A percentile compares a stretch with the other conserved stretches of the same genome.
These are phyloP conservation scores for Pemphredon lugubris DNA, from an alignment of 2,888 invertebrate genomes.

Conservation along the genomic window DNA sequence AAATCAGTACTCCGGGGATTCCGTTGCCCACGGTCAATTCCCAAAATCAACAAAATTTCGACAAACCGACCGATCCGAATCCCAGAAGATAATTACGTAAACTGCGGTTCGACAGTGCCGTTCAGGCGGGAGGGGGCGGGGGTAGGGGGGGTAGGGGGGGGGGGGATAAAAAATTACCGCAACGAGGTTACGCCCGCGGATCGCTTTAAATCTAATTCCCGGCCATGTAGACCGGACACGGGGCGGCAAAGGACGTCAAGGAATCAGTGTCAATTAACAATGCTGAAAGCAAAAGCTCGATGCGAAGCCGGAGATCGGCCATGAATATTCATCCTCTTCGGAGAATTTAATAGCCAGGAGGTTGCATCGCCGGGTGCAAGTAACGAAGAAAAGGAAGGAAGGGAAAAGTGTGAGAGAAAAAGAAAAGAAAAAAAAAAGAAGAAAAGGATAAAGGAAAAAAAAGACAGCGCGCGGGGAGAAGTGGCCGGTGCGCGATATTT, in stretches of 20 bases:
- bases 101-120: constrained; percentile 6
- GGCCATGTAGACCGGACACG: constrained; percentile 37
- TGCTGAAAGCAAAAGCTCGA: constrained; percentile 66
- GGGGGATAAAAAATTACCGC: constrained; percentile 58
- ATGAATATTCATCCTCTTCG: constrained; percentile 65
- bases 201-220: constrained; percentile 64
- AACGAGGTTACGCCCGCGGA: constrained; percentile 59
- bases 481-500: too few relatives aligned
- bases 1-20: constrained; percentile 7
- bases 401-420: constrained; percentile 2
- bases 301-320: constrained; percentile 50
- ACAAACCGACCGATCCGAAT: constrained; percentile 24
- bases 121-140: not conserved
- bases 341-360: constrained; percentile 63
- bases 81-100: constrained; percentile 43
- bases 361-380: constrained; percentile 32
- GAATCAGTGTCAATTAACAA: constrained; percentile 68
- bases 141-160: constrained; percentile 4
- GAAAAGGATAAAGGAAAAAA: too few relatives aligned
- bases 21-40: not conserved
- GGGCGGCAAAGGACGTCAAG: constrained; percentile 61
- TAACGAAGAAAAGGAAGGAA: constrained; percentile 49
- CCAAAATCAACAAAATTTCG: constrained; percentile 17
- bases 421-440: too few relatives aligned
- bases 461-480: too few relatives aligned